Percentiles rank a stretch among this genome's conserved stretches.
Conservation (phyloP, 2,888 invertebrate genomes). For the Xestoiulus laeticollis region DNA sequence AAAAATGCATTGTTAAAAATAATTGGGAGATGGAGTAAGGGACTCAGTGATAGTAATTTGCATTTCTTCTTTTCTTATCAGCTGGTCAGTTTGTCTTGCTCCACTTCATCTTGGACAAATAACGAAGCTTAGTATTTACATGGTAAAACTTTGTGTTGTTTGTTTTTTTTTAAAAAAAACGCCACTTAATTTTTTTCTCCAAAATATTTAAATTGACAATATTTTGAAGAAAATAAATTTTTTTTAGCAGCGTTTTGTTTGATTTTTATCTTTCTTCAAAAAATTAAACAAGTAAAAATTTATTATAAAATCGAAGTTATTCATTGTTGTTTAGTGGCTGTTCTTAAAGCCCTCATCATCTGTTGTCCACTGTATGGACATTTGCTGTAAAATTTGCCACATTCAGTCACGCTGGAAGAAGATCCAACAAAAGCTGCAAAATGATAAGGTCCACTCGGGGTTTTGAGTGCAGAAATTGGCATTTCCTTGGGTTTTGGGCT, state of each 20-base stretch:
- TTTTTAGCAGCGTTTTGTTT: not conserved
- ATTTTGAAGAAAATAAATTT: not conserved
- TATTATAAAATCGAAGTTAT: slow-evolving; percentile 11
- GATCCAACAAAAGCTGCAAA: slow-evolving; percentile 57
- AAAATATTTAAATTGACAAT: not conserved
- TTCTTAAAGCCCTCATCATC: slow-evolving; percentile 56
- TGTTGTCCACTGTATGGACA: slow-evolving; percentile 55
- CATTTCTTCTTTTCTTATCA: not conserved
- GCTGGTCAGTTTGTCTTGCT: not conserved
- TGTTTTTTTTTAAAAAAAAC: not conserved
- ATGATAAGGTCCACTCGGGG: slow-evolving; percentile 57
- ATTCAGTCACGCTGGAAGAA: slow-evolving; percentile 55
- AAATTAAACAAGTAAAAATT: slow-evolving; percentile 4
- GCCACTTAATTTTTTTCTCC: not conserved
- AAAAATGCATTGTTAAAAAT: slow-evolving; percentile 18
- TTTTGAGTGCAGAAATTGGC: slow-evolving; percentile 54
- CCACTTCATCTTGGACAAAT: not conserved
- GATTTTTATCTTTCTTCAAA: slow-evolving; percentile 21
- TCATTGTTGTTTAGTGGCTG: slow-evolving; percentile 51
- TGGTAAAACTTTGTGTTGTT: not conserved
- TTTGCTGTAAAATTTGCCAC: slow-evolving; percentile 56
- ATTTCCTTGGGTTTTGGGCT: slow-evolving; percentile 56
- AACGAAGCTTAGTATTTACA: slow-evolving; percentile 29
- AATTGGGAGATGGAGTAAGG: slow-evolving; percentile 25
- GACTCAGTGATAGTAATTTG: not conserved